Evolutionary conservation across 2,797 vertebrate genomes (phyloP).

Genomic region (Mormyrus proboscirostris): DNA sequence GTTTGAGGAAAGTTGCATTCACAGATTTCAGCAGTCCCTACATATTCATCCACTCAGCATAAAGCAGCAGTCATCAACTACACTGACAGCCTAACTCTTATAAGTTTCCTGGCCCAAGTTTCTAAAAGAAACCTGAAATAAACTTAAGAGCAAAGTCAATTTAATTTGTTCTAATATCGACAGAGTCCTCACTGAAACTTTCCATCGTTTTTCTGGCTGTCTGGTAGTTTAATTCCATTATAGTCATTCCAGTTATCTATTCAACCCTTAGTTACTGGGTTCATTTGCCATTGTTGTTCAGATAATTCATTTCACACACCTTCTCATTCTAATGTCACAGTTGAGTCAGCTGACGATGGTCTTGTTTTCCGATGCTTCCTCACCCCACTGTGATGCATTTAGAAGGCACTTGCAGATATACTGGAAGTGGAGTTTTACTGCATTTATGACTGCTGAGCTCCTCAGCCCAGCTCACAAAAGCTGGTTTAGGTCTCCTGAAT

Average conservation of each 20-base stretch:
- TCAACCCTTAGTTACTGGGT: not conserved
- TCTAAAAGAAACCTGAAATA: not conserved
- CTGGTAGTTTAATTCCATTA: not conserved
- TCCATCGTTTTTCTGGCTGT: not conserved
- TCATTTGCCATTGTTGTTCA: not conserved
- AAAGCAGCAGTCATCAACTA: not conserved
- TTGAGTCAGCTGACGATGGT: not conserved
- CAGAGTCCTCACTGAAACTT: not conserved
- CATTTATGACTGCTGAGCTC: not conserved
- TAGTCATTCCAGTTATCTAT: not conserved
- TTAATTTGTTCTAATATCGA: not conserved
- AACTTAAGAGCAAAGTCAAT: not conserved
- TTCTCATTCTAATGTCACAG: not conserved
- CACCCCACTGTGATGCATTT: not conserved
- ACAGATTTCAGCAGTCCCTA: constrained; percentile 7
- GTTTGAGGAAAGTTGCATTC: not conserved
- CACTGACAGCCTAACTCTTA: not conserved
- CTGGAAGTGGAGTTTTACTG: not conserved
- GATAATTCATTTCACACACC: not conserved
- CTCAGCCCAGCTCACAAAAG: not conserved
- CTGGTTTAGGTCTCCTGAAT: not conserved
- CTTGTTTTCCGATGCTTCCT: not conserved
- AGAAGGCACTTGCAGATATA: not conserved
- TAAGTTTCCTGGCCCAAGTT: not conserved
- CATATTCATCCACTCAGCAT: not conserved